Evolutionary conservation across 2,888 invertebrate genomes (phyloP).

Genomic region (Adelognathus sp.): DNA sequence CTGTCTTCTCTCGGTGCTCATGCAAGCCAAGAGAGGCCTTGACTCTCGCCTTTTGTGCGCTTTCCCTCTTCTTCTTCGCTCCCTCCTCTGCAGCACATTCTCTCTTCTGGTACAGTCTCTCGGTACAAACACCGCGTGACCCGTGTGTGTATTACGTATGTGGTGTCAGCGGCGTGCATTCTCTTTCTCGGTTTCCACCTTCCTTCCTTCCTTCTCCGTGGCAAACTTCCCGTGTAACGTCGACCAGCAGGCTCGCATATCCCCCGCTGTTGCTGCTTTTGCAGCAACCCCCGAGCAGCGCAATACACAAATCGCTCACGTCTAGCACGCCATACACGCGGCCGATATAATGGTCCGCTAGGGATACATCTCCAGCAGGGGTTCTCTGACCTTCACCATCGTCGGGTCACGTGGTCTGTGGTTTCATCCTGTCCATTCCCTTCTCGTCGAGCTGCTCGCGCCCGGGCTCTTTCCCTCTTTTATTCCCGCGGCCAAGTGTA

Average conservation of each 20-base stretch:
- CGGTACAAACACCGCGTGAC: constrained; percentile 59
- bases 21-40: constrained; percentile 27
- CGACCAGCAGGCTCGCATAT: constrained; percentile 66
- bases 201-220: constrained; percentile 58
- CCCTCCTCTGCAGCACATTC: background rate
- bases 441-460: background rate
- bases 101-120: constrained; percentile 21
- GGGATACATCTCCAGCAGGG: constrained; percentile 70
- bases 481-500: constrained; percentile 6
- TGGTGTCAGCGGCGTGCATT: constrained; percentile 62
- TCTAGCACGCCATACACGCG: constrained; percentile 2
- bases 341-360: constrained; percentile 70
- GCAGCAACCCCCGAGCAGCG: constrained; percentile 29
- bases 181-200: constrained; percentile 45
- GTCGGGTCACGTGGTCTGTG: constrained; percentile 57
- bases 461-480: constrained; percentile 32
- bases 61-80: constrained; percentile 31
- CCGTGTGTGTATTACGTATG: constrained; percentile 66
- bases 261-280: constrained; percentile 38
- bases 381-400: constrained; percentile 65
- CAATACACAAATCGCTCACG: constrained; percentile 47
- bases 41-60: constrained; percentile 22
- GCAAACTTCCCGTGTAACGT: constrained; percentile 67
- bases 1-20: constrained; percentile 43
- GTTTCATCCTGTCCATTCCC: constrained; percentile 39